A percentile compares a stretch with the other conserved stretches of the same genome.
Conservation (phyloP, 1,140 invertebrate genomes). For the Theocolax elegans region DNA sequence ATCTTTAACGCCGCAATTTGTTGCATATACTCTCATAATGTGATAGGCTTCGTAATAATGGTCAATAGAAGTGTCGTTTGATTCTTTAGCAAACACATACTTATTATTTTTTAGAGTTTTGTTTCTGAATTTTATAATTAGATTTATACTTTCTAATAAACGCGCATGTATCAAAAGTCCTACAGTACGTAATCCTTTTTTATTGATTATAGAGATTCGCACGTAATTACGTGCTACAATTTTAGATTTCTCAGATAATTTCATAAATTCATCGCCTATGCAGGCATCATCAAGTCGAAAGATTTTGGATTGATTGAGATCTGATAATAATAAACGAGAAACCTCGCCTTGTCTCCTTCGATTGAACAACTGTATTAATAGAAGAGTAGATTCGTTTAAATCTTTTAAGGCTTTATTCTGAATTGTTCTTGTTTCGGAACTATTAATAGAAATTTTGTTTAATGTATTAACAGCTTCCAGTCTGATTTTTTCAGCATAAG, state of each 20-base stretch:
- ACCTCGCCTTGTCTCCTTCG: not conserved
- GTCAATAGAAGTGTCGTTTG: not conserved
- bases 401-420: not conserved
- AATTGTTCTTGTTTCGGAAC: no score
- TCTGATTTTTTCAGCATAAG: not conserved
- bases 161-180: not conserved
- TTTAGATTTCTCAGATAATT: not conserved
- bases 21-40: not conserved
- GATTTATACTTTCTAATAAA: not conserved
- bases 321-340: not conserved
- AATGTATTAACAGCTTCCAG: not conserved
- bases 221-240: not conserved
- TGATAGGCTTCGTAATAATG: not conserved
- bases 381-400: not conserved
- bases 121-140: not conserved
- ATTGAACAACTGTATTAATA: not conserved
- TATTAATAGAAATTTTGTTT: not conserved
- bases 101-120: not conserved
- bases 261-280: not conserved
- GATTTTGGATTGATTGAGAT: not conserved
- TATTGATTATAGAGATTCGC: not conserved
- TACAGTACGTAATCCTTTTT: not conserved
- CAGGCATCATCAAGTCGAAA: not conserved
- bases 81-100: not conserved
- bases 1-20: not conserved